These are phyloP conservation scores for Acheta domesticus DNA, from an alignment of 2,888 invertebrate genomes.

Conservation along the genomic window DNA sequence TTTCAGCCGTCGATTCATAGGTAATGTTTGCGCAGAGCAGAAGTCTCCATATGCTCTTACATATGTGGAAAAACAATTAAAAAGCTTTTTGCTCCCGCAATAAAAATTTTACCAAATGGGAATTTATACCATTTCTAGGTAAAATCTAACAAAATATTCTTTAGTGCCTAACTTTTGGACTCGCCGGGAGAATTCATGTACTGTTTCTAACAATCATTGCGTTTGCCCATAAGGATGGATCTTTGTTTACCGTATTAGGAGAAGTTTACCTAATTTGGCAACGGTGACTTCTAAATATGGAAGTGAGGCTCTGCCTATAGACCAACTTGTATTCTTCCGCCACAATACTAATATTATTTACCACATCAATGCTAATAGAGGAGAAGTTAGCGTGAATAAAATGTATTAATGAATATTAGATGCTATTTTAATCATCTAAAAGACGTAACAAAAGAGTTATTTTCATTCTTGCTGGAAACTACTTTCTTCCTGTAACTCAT, in stretches of 20 bases:
- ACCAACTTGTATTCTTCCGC: conserved; percentile 36
- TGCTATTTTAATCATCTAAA: not conserved
- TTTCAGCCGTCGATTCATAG: no score
- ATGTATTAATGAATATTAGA: not conserved
- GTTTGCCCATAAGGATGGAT: conserved; percentile 60
- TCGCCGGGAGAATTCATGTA: no score
- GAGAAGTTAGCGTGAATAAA: not conserved
- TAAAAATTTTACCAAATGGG: no score
- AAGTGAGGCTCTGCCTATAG: conserved; percentile 60
- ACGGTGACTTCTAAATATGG: conserved; percentile 79
- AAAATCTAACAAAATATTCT: no score
- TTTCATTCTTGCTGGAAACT: conserved; percentile 34
- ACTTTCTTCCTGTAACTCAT: conserved; percentile 39
- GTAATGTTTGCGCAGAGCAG: no score
- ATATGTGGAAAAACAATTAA: no score
- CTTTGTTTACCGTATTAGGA: conserved; percentile 76
- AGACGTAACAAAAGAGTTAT: not conserved
- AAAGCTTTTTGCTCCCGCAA: no score
- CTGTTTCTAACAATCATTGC: conserved; percentile 40
- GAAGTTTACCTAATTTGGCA: conserved; percentile 78
- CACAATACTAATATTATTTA: not conserved
- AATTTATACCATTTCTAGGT: no score
- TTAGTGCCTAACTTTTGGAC: no score
- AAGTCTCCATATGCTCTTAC: no score
- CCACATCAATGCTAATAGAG: no score